Percentiles rank a stretch among this genome's conserved stretches.
Conservation (phyloP, 2,797 vertebrate species). For the Cephalopachus bancanus region DNA sequence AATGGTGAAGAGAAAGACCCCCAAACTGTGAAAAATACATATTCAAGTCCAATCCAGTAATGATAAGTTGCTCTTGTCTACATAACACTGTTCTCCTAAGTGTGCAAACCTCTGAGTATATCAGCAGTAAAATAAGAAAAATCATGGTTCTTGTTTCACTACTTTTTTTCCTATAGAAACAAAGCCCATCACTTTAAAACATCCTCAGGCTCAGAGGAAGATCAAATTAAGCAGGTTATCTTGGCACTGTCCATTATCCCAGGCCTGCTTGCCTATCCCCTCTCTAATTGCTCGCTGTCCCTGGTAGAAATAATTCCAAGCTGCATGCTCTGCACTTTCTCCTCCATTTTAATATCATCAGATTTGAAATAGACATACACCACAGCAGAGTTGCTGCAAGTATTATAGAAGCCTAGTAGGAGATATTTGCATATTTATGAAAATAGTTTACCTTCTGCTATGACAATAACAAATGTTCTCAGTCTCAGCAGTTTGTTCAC, state of each 20-base stretch:
- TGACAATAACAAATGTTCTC: conserved; percentile 72
- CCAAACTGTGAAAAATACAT: background rate
- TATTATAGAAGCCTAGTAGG: conserved; percentile 38
- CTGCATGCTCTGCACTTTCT: background rate
- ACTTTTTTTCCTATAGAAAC: background rate
- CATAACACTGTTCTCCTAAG: background rate
- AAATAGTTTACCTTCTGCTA: conserved; percentile 83
- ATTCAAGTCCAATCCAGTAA: background rate
- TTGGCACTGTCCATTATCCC: conserved; percentile 38
- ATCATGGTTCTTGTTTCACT: background rate
- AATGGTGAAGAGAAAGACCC: background rate
- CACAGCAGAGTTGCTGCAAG: conserved; percentile 58
- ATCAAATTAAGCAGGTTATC: conserved; percentile 54
- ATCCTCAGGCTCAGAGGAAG: conserved; percentile 8
- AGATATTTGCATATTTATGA: conserved; percentile 80
- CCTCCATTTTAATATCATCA: conserved; percentile 50
- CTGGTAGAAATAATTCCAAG: background rate
- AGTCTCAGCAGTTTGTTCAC: conserved; percentile 66
- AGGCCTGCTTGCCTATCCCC: background rate
- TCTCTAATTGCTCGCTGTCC: conserved; percentile 61
- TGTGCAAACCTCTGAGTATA: background rate
- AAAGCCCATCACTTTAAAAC: background rate
- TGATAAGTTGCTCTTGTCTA: background rate
- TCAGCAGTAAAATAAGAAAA: conserved; percentile 2
- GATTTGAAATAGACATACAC: conserved; percentile 63